Evolutionary conservation across 2,113 vertebrate species (phyloP), one percentile per base, ranked within the genome.

Genomic region (Cavia porcellus): DNA sequence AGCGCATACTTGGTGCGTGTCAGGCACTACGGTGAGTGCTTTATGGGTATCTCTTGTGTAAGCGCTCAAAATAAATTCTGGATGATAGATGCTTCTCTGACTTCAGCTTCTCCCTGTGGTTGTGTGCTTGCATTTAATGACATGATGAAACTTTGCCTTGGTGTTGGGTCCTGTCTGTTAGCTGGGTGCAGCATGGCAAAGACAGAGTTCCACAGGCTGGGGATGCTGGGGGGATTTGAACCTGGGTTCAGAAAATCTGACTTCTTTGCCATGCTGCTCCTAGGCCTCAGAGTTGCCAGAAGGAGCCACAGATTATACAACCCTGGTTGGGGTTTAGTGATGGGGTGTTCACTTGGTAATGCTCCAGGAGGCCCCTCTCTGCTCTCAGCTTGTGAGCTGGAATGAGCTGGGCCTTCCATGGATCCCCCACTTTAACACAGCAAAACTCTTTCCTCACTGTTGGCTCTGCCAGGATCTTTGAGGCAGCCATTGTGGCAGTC

Each of bases 1-100:
- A 7, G 66, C 5, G 1, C 0, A 0, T 8, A 80, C 38, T 38
- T 6, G 1, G 7, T 22, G 5, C 10, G 45, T 0, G 3, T 3
- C 55, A 12, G 83, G 45, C 17, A 1, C 83, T 20, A 19, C 0
- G 7, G 35, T 1, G 4, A 11, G 14, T 2, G 25, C 68, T 30
- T 3, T 20, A n/a, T 7, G n/a, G 35, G n/a, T 2, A 30, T 11
- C 52, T 66, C 82, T 59, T 25, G 14, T 52, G 19, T 32, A 86
- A 55, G 22, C 61, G 20, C 45, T 82, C 72, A 19, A 13, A 42
- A 70, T 14, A 72, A 35, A 87, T n/a, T 84, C 66, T 42, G 74
- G 42, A 52, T 20, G 52, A 25, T 1, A 7, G 83, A n/a, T 24
- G 35, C 62, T 28, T 47, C 42, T n/a, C 24, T 7, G 32, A 32